A percentile compares a stretch with the other conserved stretches of the same genome.
Conservation (phyloP, 2,888 invertebrate species). For the Drosophila neoperkinsi region DNA sequence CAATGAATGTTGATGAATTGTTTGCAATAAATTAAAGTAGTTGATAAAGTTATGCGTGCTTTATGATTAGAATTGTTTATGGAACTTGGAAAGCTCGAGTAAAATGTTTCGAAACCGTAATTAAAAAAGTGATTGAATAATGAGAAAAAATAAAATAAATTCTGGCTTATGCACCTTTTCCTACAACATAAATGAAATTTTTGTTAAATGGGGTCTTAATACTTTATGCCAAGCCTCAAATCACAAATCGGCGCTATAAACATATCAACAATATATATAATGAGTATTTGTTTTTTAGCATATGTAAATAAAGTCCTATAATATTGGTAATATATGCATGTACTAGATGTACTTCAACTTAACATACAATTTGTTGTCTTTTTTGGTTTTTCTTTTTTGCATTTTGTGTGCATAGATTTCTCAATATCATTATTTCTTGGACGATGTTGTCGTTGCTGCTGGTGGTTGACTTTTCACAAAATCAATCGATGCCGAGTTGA, state of each 20-base stretch:
- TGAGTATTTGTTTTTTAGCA: slow-evolving; percentile 32
- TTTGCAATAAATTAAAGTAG: slow-evolving; percentile 25
- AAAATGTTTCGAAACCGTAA: slow-evolving; percentile 42
- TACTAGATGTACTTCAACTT: slow-evolving; percentile 32
- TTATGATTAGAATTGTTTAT: slow-evolving; percentile 16
- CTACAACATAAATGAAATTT: slow-evolving; percentile 18
- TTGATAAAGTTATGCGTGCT: slow-evolving; percentile 41
- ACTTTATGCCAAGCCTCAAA: slow-evolving; percentile 32
- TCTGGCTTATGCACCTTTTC: slow-evolving; percentile 11
- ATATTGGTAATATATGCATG: slow-evolving; percentile 45
- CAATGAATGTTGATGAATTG: slow-evolving; percentile 21
- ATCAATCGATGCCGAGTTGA: slow-evolving; percentile 92
- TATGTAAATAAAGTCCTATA: slow-evolving; percentile 68
- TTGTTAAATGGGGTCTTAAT: slow-evolving; percentile 25
- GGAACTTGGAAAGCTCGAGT: slow-evolving; percentile 14
- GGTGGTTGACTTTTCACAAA: slow-evolving; percentile 77
- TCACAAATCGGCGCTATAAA: slow-evolving; percentile 29
- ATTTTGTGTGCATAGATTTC: slow-evolving; percentile 8
- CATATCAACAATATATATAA: slow-evolving; percentile 34
- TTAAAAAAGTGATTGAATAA: slow-evolving; percentile 30
- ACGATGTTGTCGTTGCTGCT: slow-evolving; percentile 64
- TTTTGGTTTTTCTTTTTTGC: slow-evolving; percentile 9
- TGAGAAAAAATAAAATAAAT: slow-evolving; percentile 25
- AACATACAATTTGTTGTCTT: slow-evolving; percentile 40
- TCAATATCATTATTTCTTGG: slow-evolving; percentile 72